These are phyloP conservation scores for Astropecten irregularis DNA, from an alignment of 53 echinoderm and acorn worm genomes.

Conservation along the genomic window DNA sequence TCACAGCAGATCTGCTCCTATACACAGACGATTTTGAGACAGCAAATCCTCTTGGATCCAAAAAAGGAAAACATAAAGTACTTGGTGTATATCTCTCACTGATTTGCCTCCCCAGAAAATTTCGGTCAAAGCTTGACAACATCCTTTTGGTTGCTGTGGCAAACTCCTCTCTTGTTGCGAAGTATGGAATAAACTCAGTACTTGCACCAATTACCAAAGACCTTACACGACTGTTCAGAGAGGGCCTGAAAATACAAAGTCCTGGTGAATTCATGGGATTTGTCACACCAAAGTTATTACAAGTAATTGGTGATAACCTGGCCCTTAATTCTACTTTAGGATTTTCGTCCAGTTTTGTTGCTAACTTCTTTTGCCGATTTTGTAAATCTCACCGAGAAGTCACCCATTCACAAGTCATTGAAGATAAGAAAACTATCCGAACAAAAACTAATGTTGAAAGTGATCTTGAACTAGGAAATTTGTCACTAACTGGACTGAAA, in stretches of 20 bases:
- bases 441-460: slow-evolving; percentile 7
- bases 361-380: slow-evolving; percentile 24
- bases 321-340: slow-evolving; percentile 11
- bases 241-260: background rate
- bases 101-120: background rate
- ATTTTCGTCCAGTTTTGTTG: slow-evolving; percentile 19
- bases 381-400: slow-evolving; percentile 10
- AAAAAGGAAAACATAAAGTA: slow-evolving; percentile 16
- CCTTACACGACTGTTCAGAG: background rate
- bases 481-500: slow-evolving; percentile 45
- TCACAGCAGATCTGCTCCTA: background rate
- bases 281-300: slow-evolving; percentile 27
- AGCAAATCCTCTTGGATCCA: slow-evolving; percentile 19
- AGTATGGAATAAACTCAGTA: slow-evolving; percentile 17
- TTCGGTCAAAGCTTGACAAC: background rate
- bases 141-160: slow-evolving; percentile 22
- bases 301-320: slow-evolving; percentile 47
- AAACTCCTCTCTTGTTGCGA: background rate
- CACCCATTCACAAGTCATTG: slow-evolving; percentile 9
- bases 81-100: background rate
- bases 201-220: background rate
- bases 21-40: slow-evolving; percentile 25
- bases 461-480: background rate
- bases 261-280: slow-evolving; percentile 18
- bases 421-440: slow-evolving; percentile 9